A percentile compares a stretch with the other conserved stretches of the same genome.
These are phyloP conservation scores for Peromyscus polionotus DNA, from an alignment of 2,113 vertebrate genomes.

Conservation along the genomic window DNA sequence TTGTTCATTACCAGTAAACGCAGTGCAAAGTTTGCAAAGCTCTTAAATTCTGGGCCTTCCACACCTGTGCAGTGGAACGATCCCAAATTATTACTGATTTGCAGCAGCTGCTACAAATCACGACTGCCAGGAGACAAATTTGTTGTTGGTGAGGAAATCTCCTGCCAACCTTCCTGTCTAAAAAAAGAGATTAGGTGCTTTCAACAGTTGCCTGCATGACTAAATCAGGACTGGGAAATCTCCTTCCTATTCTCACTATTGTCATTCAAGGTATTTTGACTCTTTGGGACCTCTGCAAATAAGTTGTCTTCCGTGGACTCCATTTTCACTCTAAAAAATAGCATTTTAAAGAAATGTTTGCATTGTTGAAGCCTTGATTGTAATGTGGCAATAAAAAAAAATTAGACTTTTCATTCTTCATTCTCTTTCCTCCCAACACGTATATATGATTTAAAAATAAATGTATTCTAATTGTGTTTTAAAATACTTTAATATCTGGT, in stretches of 20 bases:
- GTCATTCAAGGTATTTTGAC: conserved; percentile 29
- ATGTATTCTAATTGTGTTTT: background rate
- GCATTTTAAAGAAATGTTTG: background rate
- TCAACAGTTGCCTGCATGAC: conserved; percentile 69
- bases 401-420: background rate
- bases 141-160: conserved; percentile 64
- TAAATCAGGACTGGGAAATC: conserved; percentile 59
- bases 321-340: conserved; percentile 3
- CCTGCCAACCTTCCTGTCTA: conserved; percentile 73
- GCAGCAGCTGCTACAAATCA: conserved; percentile 77
- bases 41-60: conserved; percentile 54
- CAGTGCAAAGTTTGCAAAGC: conserved; percentile 19
- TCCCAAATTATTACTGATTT: conserved; percentile 78
- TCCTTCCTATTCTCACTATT: conserved; percentile 18
- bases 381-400: background rate
- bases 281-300: background rate
- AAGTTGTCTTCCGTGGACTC: background rate
- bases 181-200: conserved; percentile 73
- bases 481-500: background rate
- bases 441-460: background rate
- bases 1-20: conserved; percentile 32
- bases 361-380: background rate
- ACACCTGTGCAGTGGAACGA: conserved; percentile 71
- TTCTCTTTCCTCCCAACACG: background rate
- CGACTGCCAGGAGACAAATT: conserved; percentile 77